phyloP scores from a whole-genome alignment of 2,888 invertebrate species.

The Rhabditoides inermis region DNA sequence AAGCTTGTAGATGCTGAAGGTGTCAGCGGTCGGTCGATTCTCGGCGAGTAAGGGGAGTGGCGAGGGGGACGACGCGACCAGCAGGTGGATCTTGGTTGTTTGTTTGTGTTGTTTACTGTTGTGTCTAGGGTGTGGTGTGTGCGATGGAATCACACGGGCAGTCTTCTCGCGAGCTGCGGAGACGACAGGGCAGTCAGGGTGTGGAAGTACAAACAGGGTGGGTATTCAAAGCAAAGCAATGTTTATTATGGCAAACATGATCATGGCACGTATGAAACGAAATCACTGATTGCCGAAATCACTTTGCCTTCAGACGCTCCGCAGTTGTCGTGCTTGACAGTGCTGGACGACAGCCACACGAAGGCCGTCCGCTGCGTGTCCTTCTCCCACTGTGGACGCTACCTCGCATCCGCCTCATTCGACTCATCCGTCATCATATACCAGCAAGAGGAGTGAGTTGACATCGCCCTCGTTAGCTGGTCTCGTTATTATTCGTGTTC shows the following conservation, averaged over 20 bases:
- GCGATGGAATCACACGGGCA: constrained; percentile 39
- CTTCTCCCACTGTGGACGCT: constrained; percentile 92
- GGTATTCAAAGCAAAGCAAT: neutral
- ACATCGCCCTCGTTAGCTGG: too few species aligned
- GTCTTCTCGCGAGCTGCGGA: constrained; percentile 39
- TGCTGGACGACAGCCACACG: constrained; percentile 66
- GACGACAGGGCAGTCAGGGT: constrained; percentile 40
- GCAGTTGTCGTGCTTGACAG: constrained; percentile 17
- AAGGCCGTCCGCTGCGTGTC: constrained; percentile 82
- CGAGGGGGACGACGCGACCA: too few species aligned
- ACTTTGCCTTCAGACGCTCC: too few species aligned
- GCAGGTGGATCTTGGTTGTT: too few species aligned
- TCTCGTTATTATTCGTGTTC: constrained; percentile 5
- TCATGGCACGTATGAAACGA: too few species aligned
- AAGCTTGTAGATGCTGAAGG: too few species aligned
- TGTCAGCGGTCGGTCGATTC: too few species aligned
- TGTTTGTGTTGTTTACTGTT: too few species aligned
- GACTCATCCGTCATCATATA: constrained; percentile 91
- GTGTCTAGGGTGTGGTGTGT: constrained; percentile 38
- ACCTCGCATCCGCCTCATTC: constrained; percentile 86
- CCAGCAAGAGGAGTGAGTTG: constrained; percentile 55
- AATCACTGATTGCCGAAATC: too few species aligned
- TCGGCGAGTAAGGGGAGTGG: too few species aligned
- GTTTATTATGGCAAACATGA: neutral
- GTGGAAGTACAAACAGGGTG: constrained; percentile 24